phyloP scores from a whole-genome alignment of 92 coral and sea anemone species.

The Desmophyllum pertusum region DNA sequence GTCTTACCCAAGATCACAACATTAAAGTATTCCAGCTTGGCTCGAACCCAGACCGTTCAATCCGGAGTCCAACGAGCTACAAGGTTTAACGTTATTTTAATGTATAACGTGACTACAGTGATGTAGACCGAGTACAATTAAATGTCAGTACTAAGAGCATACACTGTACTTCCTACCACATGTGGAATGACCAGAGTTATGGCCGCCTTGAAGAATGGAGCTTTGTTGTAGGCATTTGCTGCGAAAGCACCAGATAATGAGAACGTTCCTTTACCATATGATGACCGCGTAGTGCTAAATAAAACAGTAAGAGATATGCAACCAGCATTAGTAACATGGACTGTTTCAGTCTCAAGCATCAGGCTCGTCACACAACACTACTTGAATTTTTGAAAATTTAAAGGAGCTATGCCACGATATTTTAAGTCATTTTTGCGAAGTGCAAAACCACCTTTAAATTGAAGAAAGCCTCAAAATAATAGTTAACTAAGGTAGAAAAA shows the following conservation, averaged over 20 bases:
- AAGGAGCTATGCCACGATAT: no score
- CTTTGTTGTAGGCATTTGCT: constrained; percentile 60
- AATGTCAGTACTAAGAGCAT: not conserved
- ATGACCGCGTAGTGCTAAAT: constrained; percentile 59
- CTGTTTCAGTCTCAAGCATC: not conserved
- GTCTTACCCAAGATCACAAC: no score
- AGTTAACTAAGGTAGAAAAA: no score
- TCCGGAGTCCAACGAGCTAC: no score
- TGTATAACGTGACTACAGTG: no score
- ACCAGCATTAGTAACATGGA: not conserved
- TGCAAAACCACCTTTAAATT: no score
- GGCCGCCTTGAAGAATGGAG: constrained; percentile 85
- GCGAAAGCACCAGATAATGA: constrained; percentile 45
- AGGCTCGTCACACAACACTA: not conserved
- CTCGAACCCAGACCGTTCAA: no score
- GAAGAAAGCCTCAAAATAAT: no score
- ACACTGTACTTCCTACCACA: constrained; percentile 65
- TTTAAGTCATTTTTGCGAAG: no score
- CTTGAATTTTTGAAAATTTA: no score
- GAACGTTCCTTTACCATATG: constrained; percentile 66
- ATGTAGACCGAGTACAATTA: not conserved
- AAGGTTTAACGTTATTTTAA: no score
- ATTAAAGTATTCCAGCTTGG: no score
- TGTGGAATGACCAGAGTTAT: constrained; percentile 86
- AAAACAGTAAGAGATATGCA: not conserved